A percentile compares a stretch with the other conserved stretches of the same genome.
Evolutionary conservation across 2,797 vertebrate genomes (phyloP).

Genomic region (Lepidocolaptes lacrymiger): DNA sequence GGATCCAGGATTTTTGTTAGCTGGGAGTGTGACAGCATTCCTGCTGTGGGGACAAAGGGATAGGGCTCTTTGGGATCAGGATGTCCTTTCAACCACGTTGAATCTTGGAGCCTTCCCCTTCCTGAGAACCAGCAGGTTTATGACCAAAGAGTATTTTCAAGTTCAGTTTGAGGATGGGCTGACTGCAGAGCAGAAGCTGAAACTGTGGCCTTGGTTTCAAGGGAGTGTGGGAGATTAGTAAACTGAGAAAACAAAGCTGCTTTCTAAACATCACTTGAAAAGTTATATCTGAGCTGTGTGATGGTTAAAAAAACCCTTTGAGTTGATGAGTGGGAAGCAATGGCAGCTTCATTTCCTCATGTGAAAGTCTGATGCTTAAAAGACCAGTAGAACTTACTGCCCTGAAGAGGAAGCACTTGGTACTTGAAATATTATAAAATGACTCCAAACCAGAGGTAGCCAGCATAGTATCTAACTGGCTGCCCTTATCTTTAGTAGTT

Average conservation of each 20-base stretch:
- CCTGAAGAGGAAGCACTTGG: background rate
- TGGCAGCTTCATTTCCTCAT: background rate
- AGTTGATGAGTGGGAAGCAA: background rate
- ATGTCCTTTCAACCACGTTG: background rate
- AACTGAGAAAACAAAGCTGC: background rate
- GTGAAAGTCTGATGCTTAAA: background rate
- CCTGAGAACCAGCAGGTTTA: background rate
- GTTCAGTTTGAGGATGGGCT: background rate
- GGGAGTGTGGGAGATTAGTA: background rate
- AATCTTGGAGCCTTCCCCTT: background rate
- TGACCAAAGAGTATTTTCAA: background rate
- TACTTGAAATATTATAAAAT: background rate
- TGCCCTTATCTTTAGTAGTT: background rate
- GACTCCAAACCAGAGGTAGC: background rate
- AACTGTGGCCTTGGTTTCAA: background rate
- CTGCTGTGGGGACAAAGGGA: background rate
- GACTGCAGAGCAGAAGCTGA: background rate
- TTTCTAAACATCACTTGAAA: background rate
- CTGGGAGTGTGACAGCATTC: background rate
- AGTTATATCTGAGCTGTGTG: background rate
- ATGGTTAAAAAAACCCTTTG: background rate
- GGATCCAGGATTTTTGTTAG: background rate
- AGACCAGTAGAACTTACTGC: background rate
- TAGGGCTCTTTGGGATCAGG: background rate
- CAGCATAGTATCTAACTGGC: fast-evolving